A percentile compares a stretch with the other conserved stretches of the same genome.
Evolutionary conservation across 2,888 invertebrate species (phyloP).

Genomic region (Epirrhoe tristata): DNA sequence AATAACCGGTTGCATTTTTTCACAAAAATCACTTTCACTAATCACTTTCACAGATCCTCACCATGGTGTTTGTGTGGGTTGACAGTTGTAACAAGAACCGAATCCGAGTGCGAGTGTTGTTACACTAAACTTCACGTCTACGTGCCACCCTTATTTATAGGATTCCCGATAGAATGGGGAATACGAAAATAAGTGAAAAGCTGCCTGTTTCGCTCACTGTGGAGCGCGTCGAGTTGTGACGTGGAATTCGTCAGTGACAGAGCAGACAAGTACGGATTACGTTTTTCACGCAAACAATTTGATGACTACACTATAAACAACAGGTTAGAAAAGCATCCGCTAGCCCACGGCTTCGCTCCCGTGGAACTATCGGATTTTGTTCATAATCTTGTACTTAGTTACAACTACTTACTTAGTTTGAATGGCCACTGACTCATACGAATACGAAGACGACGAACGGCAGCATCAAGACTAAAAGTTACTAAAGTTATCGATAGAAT

Average conservation of each 20-base stretch:
- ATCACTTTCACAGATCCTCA: constrained; percentile 61
- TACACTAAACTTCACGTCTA: constrained; percentile 79
- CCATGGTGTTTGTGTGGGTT: constrained; percentile 73
- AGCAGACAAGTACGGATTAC: constrained; percentile 12
- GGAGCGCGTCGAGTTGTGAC: constrained; percentile 48
- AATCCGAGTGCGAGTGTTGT: constrained; percentile 84
- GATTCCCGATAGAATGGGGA: constrained; percentile 68
- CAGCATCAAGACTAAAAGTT: neutral
- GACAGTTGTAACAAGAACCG: constrained; percentile 82
- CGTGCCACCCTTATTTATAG: constrained; percentile 82
- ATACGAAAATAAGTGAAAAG: constrained; percentile 83
- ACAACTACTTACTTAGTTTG: no score
- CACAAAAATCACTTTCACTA: constrained; percentile 50
- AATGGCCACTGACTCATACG: no score
- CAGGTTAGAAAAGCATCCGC: no score
- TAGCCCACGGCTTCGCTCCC: no score
- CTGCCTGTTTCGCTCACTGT: constrained; percentile 67
- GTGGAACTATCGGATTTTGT: no score
- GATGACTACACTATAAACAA: no score
- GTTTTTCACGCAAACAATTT: neutral
- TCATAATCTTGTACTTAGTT: no score
- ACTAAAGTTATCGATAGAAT: neutral
- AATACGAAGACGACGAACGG: no score
- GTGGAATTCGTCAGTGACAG: constrained; percentile 43
- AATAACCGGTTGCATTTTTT: no score